These are phyloP conservation scores for Drosophila anomelani DNA, from an alignment of 2,888 invertebrate genomes.

Conservation along the genomic window DNA sequence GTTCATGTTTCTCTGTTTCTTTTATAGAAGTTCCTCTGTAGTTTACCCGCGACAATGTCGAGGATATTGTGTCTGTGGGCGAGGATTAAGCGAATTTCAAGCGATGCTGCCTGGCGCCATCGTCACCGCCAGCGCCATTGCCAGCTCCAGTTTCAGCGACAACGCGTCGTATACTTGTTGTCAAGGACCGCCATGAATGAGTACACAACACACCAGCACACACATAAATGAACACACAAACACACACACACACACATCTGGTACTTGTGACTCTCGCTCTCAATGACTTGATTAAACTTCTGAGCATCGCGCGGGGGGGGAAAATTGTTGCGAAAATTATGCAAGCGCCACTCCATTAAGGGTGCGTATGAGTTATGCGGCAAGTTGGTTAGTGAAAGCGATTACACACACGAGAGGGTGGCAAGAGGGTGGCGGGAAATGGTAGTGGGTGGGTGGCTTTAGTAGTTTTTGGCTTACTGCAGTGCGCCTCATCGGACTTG, in stretches of 20 bases:
- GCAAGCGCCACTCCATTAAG: constrained; percentile 67
- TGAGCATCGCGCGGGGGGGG: constrained; percentile 28
- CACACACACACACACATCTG: constrained; percentile 1
- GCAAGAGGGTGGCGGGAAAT: not conserved
- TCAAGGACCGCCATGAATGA: constrained; percentile 28
- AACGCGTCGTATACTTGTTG: constrained; percentile 63
- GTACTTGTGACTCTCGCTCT: constrained; percentile 36
- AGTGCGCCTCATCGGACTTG: constrained; percentile 89
- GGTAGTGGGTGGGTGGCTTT: not conserved
- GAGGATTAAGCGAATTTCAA: constrained; percentile 61
- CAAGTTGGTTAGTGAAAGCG: constrained; percentile 36
- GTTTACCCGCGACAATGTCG: constrained; percentile 11
- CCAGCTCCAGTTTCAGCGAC: constrained; percentile 47
- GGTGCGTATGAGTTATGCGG: constrained; percentile 53
- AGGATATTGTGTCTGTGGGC: constrained; percentile 18
- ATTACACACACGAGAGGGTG: constrained; percentile 4
- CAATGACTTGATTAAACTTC: constrained; percentile 71
- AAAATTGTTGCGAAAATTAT: constrained; percentile 67
- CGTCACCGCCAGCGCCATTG: constrained; percentile 42
- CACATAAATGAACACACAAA: constrained; percentile 2
- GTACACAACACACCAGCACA: constrained; percentile 28
- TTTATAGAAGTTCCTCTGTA: constrained; percentile 12
- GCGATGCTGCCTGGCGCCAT: constrained; percentile 57
- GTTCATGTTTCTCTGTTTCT: not conserved
- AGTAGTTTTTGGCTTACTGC: constrained; percentile 86